Percentiles rank a stretch among this genome's conserved stretches.
Evolutionary conservation across 1,140 invertebrate genomes (phyloP).

Genomic region (Ectropis grisescens): DNA sequence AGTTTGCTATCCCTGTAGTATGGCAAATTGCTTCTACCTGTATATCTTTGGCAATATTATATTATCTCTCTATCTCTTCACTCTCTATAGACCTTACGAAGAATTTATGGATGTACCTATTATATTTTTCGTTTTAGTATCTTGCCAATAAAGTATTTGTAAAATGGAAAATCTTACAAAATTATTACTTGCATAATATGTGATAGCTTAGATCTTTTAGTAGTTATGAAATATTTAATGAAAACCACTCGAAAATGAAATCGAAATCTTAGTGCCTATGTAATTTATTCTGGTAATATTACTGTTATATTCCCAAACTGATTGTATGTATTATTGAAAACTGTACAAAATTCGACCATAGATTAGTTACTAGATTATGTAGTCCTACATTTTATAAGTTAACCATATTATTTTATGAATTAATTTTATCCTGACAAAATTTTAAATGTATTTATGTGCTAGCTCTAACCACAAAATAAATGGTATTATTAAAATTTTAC

Average conservation of each 20-base stretch:
- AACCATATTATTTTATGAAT: conserved; percentile 51
- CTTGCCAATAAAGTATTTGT: conserved; percentile 65
- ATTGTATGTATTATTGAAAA: conserved; percentile 31
- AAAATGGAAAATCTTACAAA: conserved; percentile 38
- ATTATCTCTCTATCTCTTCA: conserved; percentile 54
- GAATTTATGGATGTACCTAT: conserved; percentile 40
- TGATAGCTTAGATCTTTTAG: conserved; percentile 61
- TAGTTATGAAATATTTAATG: conserved; percentile 29
- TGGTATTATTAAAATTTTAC: conserved; percentile 39
- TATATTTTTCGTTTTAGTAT: conserved; percentile 43
- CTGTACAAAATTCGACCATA: conserved; percentile 59
- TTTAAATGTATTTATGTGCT: conserved; percentile 62
- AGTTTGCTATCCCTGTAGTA: conserved; percentile 68
- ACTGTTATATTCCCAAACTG: conserved; percentile 21
- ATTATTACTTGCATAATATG: conserved; percentile 42
- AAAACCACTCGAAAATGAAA: conserved; percentile 27
- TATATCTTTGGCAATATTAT: conserved; percentile 35
- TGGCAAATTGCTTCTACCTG: conserved; percentile 55
- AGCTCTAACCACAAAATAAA: conserved; percentile 58
- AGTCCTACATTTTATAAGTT: conserved; percentile 51
- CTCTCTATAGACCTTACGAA: conserved; percentile 57
- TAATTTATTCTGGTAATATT: conserved; percentile 50
- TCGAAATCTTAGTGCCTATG: conserved; percentile 25
- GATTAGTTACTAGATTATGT: conserved; percentile 24
- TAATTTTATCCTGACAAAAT: conserved; percentile 35